Conservation (phyloP, 2,888 invertebrate species). For the Notocelia uddmanniana region DNA sequence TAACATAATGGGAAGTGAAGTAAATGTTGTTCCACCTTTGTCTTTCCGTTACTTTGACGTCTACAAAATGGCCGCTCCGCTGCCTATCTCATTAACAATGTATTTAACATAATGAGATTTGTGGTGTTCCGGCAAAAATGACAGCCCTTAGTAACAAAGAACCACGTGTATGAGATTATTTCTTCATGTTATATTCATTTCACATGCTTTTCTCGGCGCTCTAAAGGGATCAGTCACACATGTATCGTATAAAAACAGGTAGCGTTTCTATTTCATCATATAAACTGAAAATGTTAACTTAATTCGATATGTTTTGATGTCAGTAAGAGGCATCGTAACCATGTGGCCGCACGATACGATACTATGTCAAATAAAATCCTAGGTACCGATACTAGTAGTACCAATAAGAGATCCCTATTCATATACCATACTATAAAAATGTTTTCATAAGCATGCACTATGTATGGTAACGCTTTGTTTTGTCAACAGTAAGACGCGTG, state of each 20-base stretch:
- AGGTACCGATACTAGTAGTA: background rate
- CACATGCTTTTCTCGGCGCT: background rate
- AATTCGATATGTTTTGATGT: background rate
- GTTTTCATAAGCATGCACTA: background rate
- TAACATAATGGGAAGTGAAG: constrained; percentile 65
- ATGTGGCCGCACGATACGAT: too few relatives aligned
- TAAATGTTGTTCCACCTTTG: constrained; percentile 67
- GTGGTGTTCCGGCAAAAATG: constrained; percentile 8
- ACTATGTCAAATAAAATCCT: background rate
- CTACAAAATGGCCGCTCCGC: constrained; percentile 57
- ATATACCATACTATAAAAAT: too few relatives aligned
- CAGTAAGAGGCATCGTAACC: background rate
- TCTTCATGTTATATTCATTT: background rate
- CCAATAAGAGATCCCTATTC: background rate
- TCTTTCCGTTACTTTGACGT: constrained; percentile 59
- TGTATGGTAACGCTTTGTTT: constrained; percentile 25
- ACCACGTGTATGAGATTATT: constrained; percentile 16
- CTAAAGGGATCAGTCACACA: background rate
- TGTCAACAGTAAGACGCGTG: constrained; percentile 89
- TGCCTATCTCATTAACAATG: constrained; percentile 40
- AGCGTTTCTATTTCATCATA: background rate
- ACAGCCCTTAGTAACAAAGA: background rate
- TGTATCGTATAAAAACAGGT: background rate
- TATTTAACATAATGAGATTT: constrained; percentile 45
- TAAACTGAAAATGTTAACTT: too few relatives aligned